Base-by-base conservation (phyloP, 2,888 invertebrate species). In the Trachelus tabidus region DNA sequence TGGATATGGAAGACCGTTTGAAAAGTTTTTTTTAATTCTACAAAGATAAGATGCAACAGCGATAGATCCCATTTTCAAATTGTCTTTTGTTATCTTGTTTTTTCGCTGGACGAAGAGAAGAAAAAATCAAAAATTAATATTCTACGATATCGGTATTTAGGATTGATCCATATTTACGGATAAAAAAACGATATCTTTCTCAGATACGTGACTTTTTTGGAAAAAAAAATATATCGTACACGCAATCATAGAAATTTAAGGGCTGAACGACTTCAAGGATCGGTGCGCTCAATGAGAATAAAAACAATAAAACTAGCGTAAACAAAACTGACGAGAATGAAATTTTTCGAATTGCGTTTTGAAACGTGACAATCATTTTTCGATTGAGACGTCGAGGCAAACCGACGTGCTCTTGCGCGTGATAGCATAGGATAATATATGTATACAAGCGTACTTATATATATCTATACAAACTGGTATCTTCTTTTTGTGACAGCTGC, bases 351-450 rank as follows among this genome's bases (percentile, higher is more conserved):
- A 89, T 87, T 88, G 87, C 87, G 86, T 88, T 89, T 86, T 86
- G 82, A 88, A 88, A 85, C 77, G 85, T 86, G 89, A 90, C 90
- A 90, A 90, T 90, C 90, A 87, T 82, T 84, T 80, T 69, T 69
- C 33, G 15, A 40, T 40, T 40, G 40, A 40, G 40, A 40, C 40
- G 40, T 40, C 69, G 69, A 33, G 69, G 33, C 69, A 6, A 33
- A 30, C 30, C 69, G 69, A 30, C 30, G 31, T 31, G 69, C 69
- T 33, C 31, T 69, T 11, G 31, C 33, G 34, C 71, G 69, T 69
- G 15, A 68, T 30, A 23, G 33, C 34, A 23, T 69, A 69, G 35
- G 23, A 56, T 68, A 68, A 56, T 68, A 68, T 31, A 68, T 75
- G 31, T 30, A 75, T 30, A 68, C 12, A 73, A 35, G 9, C n/a